These are phyloP conservation scores for Takifugu bimaculatus DNA, from an alignment of 2,113 vertebrate genomes.

Conservation along the genomic window DNA sequence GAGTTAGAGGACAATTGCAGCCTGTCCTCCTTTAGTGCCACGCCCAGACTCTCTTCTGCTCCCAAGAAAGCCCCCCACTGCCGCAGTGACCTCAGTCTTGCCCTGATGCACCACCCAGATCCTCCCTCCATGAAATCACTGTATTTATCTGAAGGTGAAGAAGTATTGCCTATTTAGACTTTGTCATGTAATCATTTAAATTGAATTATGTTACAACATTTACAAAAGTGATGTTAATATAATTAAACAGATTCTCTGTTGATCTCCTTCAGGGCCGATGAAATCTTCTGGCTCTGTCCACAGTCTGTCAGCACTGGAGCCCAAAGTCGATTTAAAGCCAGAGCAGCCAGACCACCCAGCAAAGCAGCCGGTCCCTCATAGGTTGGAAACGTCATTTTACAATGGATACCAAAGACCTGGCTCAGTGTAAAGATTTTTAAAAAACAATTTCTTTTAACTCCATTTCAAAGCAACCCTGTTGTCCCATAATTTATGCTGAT, in stretches of 20 bases:
- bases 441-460: background rate
- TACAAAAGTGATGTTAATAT: background rate
- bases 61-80: slow-evolving; percentile 79
- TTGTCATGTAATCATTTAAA: too few species aligned
- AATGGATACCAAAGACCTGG: slow-evolving; percentile 91
- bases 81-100: slow-evolving; percentile 66
- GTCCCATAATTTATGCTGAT: too few species aligned
- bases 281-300: slow-evolving; percentile 83
- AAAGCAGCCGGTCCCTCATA: slow-evolving; percentile 76
- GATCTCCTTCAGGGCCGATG: slow-evolving; percentile 71
- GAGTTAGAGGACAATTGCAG: slow-evolving; percentile 91
- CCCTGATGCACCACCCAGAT: slow-evolving; percentile 68
- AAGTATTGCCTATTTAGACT: background rate
- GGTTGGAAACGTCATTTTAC: slow-evolving; percentile 75
- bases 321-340: slow-evolving; percentile 72
- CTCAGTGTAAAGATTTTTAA: slow-evolving; percentile 81
- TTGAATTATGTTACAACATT: too few species aligned
- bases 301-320: slow-evolving; percentile 79
- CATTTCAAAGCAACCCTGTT: too few species aligned
- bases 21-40: slow-evolving; percentile 73
- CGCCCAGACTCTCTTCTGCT: slow-evolving; percentile 69
- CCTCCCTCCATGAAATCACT: slow-evolving; percentile 81
- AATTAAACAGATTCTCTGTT: slow-evolving; percentile 11
- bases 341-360: slow-evolving; percentile 82
- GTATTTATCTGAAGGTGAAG: slow-evolving; percentile 79